Evolutionary conservation across 2,888 invertebrate genomes (phyloP).

Genomic region (Philereme vetulata): DNA sequence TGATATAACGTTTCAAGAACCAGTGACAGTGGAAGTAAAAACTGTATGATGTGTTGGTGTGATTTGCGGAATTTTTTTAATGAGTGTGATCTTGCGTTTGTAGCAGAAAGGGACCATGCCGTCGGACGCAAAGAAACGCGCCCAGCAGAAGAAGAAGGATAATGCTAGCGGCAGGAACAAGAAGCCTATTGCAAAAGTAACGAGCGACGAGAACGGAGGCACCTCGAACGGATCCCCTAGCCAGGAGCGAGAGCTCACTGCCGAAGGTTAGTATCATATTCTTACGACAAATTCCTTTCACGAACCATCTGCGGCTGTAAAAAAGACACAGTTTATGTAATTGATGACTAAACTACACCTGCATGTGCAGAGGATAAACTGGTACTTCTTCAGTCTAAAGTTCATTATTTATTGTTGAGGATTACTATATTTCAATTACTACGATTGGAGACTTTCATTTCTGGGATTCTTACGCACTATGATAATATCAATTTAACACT

Average conservation of each 20-base stretch:
- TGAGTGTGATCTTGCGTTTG: constrained; percentile 25
- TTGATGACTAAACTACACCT: no score
- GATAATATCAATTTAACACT: no score
- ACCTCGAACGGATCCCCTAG: constrained; percentile 66
- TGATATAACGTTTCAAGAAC: not conserved
- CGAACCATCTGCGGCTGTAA: not conserved
- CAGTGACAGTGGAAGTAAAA: not conserved
- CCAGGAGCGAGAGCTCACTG: constrained; percentile 86
- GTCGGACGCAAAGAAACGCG: constrained; percentile 99
- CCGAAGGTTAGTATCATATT: constrained; percentile 84
- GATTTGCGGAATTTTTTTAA: constrained; percentile 23
- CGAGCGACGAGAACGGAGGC: constrained; percentile 82
- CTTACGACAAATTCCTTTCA: not conserved
- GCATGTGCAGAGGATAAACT: no score
- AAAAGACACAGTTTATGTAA: not conserved
- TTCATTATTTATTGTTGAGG: no score
- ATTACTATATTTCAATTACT: no score
- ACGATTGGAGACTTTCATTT: no score
- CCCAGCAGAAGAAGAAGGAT: constrained; percentile 98
- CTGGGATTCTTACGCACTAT: no score
- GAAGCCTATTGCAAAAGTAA: constrained; percentile 80
- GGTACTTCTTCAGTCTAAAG: no score
- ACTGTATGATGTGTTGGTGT: constrained; percentile 16
- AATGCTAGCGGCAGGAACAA: constrained; percentile 90
- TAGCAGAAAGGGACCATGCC: constrained; percentile 88